A percentile compares a stretch with the other conserved stretches of the same genome.
Conservation (phyloP, 2,888 invertebrate species). For the Epiblema foenella region DNA sequence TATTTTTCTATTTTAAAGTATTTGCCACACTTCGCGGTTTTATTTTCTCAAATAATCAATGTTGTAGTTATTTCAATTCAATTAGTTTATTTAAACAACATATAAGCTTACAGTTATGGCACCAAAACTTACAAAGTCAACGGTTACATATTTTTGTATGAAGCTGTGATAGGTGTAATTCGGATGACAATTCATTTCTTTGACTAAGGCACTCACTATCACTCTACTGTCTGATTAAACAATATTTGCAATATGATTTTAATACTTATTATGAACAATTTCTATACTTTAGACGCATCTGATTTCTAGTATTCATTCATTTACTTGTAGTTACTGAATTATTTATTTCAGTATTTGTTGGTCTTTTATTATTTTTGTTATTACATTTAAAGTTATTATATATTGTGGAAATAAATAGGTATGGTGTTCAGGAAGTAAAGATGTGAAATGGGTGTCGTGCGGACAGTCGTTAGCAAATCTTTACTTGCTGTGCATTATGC, state of each 20-base stretch:
- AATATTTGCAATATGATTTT: background rate
- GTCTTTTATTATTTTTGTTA: conserved; percentile 32
- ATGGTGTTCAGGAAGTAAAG: conserved; percentile 19
- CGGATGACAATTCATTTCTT: background rate
- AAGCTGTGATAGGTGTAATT: no score
- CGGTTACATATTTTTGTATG: no score
- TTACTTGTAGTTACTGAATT: conserved; percentile 27
- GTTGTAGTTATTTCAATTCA: no score
- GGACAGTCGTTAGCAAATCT: background rate
- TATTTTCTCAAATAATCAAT: no score
- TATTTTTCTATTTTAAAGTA: no score
- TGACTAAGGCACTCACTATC: background rate
- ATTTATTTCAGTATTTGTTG: conserved; percentile 35
- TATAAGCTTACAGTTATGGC: no score
- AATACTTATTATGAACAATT: background rate
- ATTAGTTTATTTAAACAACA: no score
- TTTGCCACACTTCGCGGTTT: no score
- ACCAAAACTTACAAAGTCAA: no score
- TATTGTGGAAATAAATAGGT: conserved; percentile 38
- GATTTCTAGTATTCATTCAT: conserved; percentile 11
- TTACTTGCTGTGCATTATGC: conserved; percentile 33
- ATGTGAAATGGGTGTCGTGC: background rate
- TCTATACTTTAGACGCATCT: conserved; percentile 19
- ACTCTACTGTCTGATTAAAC: background rate
- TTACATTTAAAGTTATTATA: conserved; percentile 30